phyloP scores from a whole-genome alignment of 2,888 invertebrate species.

The Rhagophthalmus giganteus region DNA sequence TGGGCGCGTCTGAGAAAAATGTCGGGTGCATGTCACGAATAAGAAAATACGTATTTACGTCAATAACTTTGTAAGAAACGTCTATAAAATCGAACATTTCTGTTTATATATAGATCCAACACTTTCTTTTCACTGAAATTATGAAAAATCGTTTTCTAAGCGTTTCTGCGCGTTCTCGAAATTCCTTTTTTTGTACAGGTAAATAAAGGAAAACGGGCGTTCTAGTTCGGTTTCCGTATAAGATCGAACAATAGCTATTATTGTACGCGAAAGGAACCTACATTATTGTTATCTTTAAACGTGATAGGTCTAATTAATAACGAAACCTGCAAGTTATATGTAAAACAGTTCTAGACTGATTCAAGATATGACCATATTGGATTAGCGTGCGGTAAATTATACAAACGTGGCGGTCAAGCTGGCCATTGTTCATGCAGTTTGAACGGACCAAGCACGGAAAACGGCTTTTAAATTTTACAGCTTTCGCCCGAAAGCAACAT shows the following conservation, averaged over 20 bases:
- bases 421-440: constrained; percentile 9
- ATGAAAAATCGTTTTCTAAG: too few relatives aligned
- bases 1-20: too few relatives aligned
- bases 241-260: constrained; percentile 22
- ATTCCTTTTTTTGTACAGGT: background rate
- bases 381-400: constrained; percentile 17
- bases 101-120: too few relatives aligned
- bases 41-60: too few relatives aligned
- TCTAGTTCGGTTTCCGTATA: constrained; percentile 15
- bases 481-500: background rate
- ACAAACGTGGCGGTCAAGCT: constrained; percentile 5
- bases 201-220: constrained; percentile 4
- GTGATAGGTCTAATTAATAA: constrained; percentile 26
- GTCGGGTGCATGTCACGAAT: too few relatives aligned
- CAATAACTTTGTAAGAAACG: too few relatives aligned
- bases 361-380: constrained; percentile 20
- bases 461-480: background rate
- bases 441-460: background rate
- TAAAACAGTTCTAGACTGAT: constrained; percentile 19
- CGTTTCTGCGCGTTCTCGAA: too few relatives aligned
- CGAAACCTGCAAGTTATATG: constrained; percentile 16
- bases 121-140: too few relatives aligned
- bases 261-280: constrained; percentile 19
- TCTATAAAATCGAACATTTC: too few relatives aligned
- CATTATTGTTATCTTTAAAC: constrained; percentile 19